These are phyloP conservation scores for Drosophila robusta DNA, from an alignment of 2,888 invertebrate genomes.

Conservation along the genomic window DNA sequence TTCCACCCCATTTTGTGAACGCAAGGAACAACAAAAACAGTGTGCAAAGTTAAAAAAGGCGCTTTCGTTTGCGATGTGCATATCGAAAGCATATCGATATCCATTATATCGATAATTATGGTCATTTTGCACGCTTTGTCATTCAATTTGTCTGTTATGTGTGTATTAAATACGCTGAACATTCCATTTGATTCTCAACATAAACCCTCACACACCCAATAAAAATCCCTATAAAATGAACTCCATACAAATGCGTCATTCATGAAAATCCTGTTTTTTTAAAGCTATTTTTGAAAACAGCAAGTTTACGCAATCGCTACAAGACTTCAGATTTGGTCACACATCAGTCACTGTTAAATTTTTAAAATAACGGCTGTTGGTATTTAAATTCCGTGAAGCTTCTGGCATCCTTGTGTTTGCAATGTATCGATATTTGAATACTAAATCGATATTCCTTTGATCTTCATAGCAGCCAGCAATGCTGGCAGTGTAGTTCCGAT, in stretches of 20 bases:
- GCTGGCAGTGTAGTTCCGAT: constrained; percentile 5
- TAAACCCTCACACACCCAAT: no score
- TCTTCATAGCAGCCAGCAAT: constrained; percentile 15
- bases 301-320: no score
- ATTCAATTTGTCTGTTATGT: not conserved
- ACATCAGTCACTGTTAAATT: not conserved
- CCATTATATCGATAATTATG: constrained; percentile 30
- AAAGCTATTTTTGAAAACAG: no score
- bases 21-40: constrained; percentile 39
- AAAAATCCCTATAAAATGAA: no score
- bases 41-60: constrained; percentile 43
- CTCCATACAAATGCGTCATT: no score
- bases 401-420: constrained; percentile 27
- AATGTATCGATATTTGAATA: constrained; percentile 29
- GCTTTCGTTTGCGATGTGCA: constrained; percentile 42
- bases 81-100: constrained; percentile 34
- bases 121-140: not conserved
- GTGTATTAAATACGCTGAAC: no score
- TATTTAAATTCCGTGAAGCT: not conserved
- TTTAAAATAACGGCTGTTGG: not conserved
- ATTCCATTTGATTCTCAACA: no score
- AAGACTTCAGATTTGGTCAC: no score
- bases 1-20: constrained; percentile 65
- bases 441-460: constrained; percentile 17
- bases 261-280: not conserved